These are phyloP conservation scores for Serinus canaria DNA, from an alignment of 2,113 vertebrate genomes.

Conservation along the genomic window DNA sequence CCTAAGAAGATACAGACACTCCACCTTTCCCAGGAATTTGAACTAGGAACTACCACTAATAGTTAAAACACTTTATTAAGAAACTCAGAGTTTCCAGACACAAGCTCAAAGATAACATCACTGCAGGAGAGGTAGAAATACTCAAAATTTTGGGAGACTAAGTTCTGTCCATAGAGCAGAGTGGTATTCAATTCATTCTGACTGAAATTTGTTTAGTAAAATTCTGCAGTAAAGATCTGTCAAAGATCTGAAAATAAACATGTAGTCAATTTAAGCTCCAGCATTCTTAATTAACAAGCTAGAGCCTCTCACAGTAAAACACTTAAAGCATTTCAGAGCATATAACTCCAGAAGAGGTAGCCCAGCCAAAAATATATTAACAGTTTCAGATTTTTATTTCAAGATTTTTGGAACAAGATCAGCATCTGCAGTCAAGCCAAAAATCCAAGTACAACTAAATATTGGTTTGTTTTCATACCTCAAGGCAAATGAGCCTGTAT, in stretches of 20 bases:
- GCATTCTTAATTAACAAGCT: not conserved
- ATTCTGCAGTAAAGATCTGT: not conserved
- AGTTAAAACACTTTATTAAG: not conserved
- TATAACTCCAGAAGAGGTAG: not conserved
- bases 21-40: not conserved
- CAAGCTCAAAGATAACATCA: not conserved
- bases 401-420: not conserved
- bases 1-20: not conserved
- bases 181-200: not conserved
- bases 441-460: conserved; percentile 11
- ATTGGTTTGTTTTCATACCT: not conserved
- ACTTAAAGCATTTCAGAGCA: not conserved
- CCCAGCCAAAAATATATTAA: not conserved
- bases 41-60: not conserved
- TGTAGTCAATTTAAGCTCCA: not conserved
- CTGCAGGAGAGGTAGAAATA: not conserved
- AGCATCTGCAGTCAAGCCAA: not conserved
- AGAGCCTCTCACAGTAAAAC: not conserved
- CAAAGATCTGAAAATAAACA: not conserved
- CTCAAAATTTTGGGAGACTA: not conserved
- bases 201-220: not conserved
- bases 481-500: not conserved
- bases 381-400: not conserved
- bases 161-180: not conserved
- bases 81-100: not conserved